These are phyloP conservation scores for Mesoclemmys tuberculata DNA, from an alignment of 2,113 vertebrate species.

Conservation along the genomic window DNA sequence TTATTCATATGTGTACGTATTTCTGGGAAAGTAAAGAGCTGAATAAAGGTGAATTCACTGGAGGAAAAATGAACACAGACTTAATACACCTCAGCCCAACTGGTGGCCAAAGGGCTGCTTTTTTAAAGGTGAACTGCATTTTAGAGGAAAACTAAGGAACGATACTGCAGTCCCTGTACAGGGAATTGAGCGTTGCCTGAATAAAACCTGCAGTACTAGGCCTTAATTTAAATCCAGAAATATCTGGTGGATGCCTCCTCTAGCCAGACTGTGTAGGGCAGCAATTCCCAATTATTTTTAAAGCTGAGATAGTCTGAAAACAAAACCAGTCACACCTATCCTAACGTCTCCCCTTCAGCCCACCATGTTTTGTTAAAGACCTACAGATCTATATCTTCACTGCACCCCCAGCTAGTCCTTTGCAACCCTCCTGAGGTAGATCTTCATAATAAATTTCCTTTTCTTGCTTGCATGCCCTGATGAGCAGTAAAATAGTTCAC, in stretches of 20 bases:
- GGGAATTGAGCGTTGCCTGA: background rate
- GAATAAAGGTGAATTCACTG: constrained; percentile 21
- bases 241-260: background rate
- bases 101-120: background rate
- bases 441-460: background rate
- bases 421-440: background rate
- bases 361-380: background rate
- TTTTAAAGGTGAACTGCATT: background rate
- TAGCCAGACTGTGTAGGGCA: background rate
- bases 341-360: rapidly evolving
- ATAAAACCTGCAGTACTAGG: background rate
- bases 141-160: background rate
- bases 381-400: background rate
- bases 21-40: constrained; percentile 1
- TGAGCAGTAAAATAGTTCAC: background rate
- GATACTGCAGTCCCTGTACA: background rate
- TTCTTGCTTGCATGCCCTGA: background rate
- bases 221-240: background rate
- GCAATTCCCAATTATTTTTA: background rate
- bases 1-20: constrained; percentile 12
- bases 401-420: background rate
- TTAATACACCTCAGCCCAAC: background rate
- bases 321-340: background rate
- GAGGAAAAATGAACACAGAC: constrained; percentile 18
- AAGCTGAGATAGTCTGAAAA: background rate